Conservation (phyloP, 2,113 vertebrate genomes). For the Spilogale gracilis region DNA sequence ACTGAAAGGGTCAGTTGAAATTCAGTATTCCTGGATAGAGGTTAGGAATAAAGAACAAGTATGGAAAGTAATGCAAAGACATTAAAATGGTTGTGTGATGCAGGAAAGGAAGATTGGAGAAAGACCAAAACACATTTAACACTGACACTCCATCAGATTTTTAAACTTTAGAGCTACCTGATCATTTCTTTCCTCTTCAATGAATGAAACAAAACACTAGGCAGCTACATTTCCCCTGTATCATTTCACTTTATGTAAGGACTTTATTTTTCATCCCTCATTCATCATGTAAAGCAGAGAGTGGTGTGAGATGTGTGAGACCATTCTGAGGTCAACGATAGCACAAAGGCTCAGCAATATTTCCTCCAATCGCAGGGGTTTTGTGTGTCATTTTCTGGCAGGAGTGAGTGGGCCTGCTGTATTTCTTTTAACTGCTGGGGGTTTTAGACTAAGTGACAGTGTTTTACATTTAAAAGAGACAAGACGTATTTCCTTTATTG, state of each 20-base stretch:
- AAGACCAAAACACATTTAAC: not conserved
- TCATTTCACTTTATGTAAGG: constrained; percentile 16
- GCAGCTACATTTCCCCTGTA: constrained; percentile 49
- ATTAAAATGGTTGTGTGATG: not conserved
- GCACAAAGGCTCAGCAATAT: constrained; percentile 54
- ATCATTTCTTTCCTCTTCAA: not conserved
- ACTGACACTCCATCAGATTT: not conserved
- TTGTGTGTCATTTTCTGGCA: not conserved
- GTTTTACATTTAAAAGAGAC: constrained; percentile 40
- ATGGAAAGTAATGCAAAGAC: not conserved
- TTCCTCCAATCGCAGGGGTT: not conserved
- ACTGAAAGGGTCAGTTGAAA: constrained; percentile 51
- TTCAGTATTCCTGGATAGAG: constrained; percentile 49
- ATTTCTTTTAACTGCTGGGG: constrained; percentile 20
- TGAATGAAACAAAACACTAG: constrained; percentile 32
- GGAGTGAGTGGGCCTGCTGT: constrained; percentile 18
- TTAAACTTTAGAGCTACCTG: not conserved
- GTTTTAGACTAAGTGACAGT: constrained; percentile 62
- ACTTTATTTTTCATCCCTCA: not conserved
- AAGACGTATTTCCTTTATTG: constrained; percentile 53
- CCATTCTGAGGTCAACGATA: not conserved
- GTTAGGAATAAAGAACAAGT: constrained; percentile 2
- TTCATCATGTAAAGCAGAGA: not conserved
- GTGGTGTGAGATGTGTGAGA: not conserved
- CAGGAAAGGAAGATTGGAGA: not conserved